Conservation (phyloP, 2,888 invertebrate genomes). For the Caenorhabditis sinica region DNA sequence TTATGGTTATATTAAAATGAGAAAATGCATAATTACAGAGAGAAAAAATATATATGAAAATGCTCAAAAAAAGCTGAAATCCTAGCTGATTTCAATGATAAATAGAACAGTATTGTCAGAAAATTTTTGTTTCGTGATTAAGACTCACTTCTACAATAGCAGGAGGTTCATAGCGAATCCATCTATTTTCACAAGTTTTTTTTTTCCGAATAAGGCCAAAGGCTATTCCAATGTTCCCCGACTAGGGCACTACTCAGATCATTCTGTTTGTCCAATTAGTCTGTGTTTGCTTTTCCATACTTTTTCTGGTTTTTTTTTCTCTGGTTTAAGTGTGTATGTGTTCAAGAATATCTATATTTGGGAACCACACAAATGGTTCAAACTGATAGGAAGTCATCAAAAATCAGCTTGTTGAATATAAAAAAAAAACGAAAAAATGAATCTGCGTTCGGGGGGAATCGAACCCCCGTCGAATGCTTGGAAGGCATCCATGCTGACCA, state of each 20-base stretch:
- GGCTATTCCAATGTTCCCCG: neutral
- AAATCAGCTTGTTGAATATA: neutral
- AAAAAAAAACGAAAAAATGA: constrained; percentile 38
- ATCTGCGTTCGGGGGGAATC: constrained; percentile 73
- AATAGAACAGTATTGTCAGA: no score
- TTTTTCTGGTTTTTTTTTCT: neutral
- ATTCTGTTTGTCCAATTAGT: neutral
- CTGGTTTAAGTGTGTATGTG: neutral
- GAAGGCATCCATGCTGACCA: constrained; percentile 76
- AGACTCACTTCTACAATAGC: no score
- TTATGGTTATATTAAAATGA: neutral
- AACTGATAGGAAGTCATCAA: no score
- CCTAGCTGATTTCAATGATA: no score
- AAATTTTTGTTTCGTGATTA: no score
- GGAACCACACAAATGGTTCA: no score
- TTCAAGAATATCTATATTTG: neutral
- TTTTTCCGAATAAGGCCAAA: neutral
- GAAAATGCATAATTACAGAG: no score
- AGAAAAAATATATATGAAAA: no score
- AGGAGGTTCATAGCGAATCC: no score
- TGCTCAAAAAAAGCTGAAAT: no score
- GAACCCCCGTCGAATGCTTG: constrained; percentile 76
- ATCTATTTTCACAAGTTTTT: no score
- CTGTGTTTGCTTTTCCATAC: constrained; percentile 3
- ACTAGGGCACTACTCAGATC: neutral